A percentile compares a stretch with the other conserved stretches of the same genome.
Evolutionary conservation across 2,113 vertebrate genomes (phyloP).

Genomic region (Chloebia gouldiae): DNA sequence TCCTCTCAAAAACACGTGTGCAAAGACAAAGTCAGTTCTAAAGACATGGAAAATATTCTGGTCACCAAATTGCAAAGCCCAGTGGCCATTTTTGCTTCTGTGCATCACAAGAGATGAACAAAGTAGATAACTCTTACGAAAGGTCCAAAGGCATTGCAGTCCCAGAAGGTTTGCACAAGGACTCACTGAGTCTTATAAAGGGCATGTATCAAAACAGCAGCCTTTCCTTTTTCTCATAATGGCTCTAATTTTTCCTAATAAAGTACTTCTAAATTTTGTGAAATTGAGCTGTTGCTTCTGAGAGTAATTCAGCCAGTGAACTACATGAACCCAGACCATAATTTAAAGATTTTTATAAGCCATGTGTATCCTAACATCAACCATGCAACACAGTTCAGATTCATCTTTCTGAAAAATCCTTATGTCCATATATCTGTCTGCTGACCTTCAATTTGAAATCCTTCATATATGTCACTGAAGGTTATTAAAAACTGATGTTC

Average conservation of each 20-base stretch:
- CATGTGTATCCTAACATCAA: background rate
- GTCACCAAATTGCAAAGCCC: background rate
- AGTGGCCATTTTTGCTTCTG: background rate
- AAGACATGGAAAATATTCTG: background rate
- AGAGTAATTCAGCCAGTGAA: background rate
- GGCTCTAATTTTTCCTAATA: background rate
- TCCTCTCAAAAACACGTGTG: fast-evolving
- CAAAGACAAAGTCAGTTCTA: background rate
- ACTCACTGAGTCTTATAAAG: background rate
- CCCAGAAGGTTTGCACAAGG: background rate
- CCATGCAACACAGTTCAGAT: background rate
- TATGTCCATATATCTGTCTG: background rate
- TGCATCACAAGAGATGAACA: background rate
- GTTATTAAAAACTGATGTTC: background rate
- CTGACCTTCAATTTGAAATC: background rate
- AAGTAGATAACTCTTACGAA: background rate
- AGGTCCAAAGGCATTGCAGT: background rate
- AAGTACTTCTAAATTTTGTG: background rate
- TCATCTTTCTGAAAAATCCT: background rate
- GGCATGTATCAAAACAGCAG: background rate
- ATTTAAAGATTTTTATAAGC: background rate
- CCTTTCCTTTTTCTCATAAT: background rate
- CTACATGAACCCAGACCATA: background rate
- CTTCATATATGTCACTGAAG: background rate
- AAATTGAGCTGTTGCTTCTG: background rate